Conservation (phyloP, 2,797 vertebrate species). For the Iguana delicatissima region DNA sequence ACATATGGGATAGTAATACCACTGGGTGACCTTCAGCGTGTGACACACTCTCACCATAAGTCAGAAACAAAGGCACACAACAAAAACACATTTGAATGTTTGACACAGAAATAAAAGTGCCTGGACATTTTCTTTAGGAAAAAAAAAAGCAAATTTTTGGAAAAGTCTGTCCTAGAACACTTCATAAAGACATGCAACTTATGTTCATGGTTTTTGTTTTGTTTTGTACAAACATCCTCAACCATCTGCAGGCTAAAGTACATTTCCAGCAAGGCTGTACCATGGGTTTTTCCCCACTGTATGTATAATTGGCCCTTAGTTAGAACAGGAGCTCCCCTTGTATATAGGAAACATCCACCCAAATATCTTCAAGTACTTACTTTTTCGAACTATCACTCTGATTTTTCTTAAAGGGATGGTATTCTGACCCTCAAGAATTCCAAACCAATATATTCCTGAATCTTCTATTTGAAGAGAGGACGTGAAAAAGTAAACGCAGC, state of each 20-base stretch:
- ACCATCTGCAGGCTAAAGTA: background rate
- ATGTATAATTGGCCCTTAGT: background rate
- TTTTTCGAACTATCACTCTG: slow-evolving; percentile 20
- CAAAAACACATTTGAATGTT: background rate
- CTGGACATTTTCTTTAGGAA: background rate
- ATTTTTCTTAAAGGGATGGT: slow-evolving; percentile 16
- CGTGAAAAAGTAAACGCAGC: slow-evolving; percentile 14
- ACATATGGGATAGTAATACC: background rate
- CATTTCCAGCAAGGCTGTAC: background rate
- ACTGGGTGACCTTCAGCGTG: too few species aligned
- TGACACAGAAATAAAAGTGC: background rate
- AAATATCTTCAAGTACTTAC: background rate
- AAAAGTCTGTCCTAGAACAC: background rate
- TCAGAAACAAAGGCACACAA: background rate
- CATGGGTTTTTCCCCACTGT: background rate
- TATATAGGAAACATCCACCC: background rate
- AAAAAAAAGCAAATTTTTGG: background rate
- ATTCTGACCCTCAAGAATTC: background rate
- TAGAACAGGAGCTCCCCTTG: background rate
- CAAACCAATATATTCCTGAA: slow-evolving; percentile 38
- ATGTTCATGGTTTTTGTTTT: background rate
- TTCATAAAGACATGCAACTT: background rate
- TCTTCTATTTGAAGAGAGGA: slow-evolving; percentile 20
- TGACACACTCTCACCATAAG: too few species aligned
- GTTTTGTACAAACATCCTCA: background rate